Evolutionary conservation across 1,140 invertebrate species (phyloP).

Genomic region (Homalodisca vitripennis): DNA sequence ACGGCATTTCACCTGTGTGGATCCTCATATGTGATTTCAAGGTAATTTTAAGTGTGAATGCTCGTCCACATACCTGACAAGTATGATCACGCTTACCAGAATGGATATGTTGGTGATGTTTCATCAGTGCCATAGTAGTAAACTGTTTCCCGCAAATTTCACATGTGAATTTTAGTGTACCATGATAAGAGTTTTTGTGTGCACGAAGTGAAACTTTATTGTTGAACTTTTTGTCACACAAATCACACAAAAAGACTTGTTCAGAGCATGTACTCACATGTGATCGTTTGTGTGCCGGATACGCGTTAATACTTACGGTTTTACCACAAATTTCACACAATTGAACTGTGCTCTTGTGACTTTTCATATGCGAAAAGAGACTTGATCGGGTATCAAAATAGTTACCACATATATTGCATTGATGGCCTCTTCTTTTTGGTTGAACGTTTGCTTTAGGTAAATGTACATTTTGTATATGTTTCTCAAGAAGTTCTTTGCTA

Average conservation of each 20-base stretch:
- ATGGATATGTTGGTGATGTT: constrained; percentile 37
- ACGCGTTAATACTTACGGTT: not conserved
- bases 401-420: not conserved
- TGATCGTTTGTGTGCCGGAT: not conserved
- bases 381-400: not conserved
- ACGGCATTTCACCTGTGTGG: constrained; percentile 68
- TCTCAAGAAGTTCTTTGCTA: not conserved
- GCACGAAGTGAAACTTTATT: not conserved
- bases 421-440: not conserved
- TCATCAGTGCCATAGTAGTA: not conserved
- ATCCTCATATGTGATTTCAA: constrained; percentile 32
- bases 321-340: constrained; percentile 7
- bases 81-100: constrained; percentile 34
- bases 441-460: not conserved
- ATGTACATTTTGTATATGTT: not conserved
- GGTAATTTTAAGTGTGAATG: constrained; percentile 32
- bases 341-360: not conserved
- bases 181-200: not conserved
- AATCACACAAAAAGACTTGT: not conserved
- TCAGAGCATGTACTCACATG: not conserved
- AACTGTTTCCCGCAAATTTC: not conserved
- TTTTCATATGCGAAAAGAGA: constrained; percentile 3
- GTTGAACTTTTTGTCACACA: not conserved
- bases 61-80: constrained; percentile 38
- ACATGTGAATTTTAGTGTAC: not conserved